phyloP scores from a whole-genome alignment of 2,797 vertebrate species.

The Bryconaethiops microstoma region DNA sequence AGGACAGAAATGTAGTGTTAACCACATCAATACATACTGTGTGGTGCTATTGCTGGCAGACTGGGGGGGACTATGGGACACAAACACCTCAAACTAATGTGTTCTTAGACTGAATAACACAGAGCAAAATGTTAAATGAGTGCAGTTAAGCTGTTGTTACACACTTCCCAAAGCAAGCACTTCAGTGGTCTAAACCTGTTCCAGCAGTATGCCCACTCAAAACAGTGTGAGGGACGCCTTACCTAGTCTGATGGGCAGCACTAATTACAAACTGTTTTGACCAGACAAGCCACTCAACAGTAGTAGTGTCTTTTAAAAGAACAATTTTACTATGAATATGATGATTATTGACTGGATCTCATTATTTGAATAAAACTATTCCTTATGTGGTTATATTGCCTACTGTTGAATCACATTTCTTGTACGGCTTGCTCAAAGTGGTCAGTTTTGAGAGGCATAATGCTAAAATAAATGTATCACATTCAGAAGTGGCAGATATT shows the following conservation, averaged over 20 bases:
- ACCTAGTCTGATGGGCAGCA: background rate
- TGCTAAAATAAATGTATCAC: constrained; percentile 7
- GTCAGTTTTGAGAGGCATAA: constrained; percentile 2
- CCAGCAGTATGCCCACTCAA: constrained; percentile 18
- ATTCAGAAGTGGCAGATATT: background rate
- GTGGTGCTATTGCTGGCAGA: constrained; percentile 45
- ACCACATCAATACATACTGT: constrained; percentile 22
- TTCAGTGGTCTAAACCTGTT: constrained; percentile 27
- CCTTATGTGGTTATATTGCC: background rate
- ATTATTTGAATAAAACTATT: background rate
- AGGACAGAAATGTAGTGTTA: constrained; percentile 25
- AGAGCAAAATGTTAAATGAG: too few species aligned
- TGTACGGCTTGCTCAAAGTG: constrained; percentile 11
- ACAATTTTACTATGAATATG: background rate
- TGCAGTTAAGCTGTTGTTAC: background rate
- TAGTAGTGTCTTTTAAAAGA: background rate
- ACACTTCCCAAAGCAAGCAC: constrained; percentile 28
- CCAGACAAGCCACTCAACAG: background rate
- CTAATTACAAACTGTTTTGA: background rate
- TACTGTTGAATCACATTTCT: constrained; percentile 2
- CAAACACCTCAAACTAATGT: constrained; percentile 20
- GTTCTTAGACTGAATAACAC: background rate
- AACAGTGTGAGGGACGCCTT: constrained; percentile 13
- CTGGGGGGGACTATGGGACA: constrained; percentile 12
- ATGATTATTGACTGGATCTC: background rate